phyloP scores from a whole-genome alignment of 2,888 invertebrate genomes.

The Lottia scabra region DNA sequence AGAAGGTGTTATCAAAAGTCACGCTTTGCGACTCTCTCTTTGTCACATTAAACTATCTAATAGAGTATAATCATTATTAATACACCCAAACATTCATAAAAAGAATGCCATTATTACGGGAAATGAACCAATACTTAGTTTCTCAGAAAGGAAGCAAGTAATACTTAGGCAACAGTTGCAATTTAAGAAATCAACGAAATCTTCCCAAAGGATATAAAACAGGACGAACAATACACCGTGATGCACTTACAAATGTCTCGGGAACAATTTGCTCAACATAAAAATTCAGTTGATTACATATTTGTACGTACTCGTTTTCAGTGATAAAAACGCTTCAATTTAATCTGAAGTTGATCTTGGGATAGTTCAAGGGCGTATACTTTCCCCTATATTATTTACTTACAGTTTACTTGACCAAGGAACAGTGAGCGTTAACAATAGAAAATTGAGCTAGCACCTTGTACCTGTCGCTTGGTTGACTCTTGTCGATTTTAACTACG shows the following conservation, averaged over 20 bases:
- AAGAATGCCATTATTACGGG: too few relatives aligned
- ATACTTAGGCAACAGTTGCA: too few relatives aligned
- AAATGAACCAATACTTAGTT: too few relatives aligned
- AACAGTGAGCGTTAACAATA: background rate
- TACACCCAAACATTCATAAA: background rate
- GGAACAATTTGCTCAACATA: too few relatives aligned
- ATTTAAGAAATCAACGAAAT: too few relatives aligned
- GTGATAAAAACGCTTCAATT: too few relatives aligned
- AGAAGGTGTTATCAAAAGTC: slow-evolving; percentile 1
- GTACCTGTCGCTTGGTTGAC: slow-evolving; percentile 2
- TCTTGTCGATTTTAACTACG: background rate
- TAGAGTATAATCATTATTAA: background rate
- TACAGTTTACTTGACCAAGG: slow-evolving; percentile 1
- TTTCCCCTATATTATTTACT: background rate
- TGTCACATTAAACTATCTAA: background rate
- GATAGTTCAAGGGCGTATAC: background rate
- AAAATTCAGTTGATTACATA: too few relatives aligned
- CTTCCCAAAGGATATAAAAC: too few relatives aligned
- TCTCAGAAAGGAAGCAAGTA: too few relatives aligned
- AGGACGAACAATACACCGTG: too few relatives aligned
- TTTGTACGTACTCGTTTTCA: too few relatives aligned
- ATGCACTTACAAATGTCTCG: too few relatives aligned
- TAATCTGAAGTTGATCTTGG: background rate
- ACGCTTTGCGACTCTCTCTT: background rate
- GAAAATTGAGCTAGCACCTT: background rate